phyloP scores from a whole-genome alignment of 1,140 invertebrate species.

The Aphelinus certus region DNA sequence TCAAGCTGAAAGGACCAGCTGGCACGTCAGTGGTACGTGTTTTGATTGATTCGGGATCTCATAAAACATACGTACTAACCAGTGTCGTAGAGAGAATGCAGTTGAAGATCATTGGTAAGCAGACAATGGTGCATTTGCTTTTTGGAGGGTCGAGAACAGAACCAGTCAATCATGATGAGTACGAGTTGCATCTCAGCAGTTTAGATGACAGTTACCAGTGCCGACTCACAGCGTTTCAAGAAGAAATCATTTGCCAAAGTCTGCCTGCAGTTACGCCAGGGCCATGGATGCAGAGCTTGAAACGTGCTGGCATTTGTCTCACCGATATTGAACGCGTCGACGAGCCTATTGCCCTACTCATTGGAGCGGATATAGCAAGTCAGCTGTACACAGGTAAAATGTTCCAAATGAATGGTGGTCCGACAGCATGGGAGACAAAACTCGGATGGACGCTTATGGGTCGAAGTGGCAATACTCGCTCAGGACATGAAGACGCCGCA shows the following conservation, averaged over 20 bases:
- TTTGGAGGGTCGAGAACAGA: background rate
- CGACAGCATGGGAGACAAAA: background rate
- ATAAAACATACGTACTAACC: background rate
- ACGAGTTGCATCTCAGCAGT: background rate
- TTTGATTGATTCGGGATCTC: background rate
- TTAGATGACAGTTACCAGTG: background rate
- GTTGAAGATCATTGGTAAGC: background rate
- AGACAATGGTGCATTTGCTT: slow-evolving; percentile 1
- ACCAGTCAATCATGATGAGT: background rate
- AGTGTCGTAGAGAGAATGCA: background rate
- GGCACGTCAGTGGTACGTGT: background rate
- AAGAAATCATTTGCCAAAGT: background rate
- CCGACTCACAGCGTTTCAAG: background rate
- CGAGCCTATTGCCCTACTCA: too few relatives aligned
- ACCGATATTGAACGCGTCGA: too few relatives aligned
- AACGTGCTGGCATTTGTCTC: background rate
- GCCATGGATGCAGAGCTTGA: background rate
- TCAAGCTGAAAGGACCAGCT: background rate
- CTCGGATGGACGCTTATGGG: slow-evolving; percentile 17
- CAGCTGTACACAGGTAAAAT: too few relatives aligned
- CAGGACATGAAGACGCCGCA: background rate
- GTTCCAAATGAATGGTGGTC: background rate
- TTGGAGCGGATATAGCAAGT: too few relatives aligned
- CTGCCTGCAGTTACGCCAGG: background rate
- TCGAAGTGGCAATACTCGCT: background rate